These are phyloP conservation scores for Elgonia sp. DNA, from an alignment of 2,888 invertebrate species.

Conservation along the genomic window DNA sequence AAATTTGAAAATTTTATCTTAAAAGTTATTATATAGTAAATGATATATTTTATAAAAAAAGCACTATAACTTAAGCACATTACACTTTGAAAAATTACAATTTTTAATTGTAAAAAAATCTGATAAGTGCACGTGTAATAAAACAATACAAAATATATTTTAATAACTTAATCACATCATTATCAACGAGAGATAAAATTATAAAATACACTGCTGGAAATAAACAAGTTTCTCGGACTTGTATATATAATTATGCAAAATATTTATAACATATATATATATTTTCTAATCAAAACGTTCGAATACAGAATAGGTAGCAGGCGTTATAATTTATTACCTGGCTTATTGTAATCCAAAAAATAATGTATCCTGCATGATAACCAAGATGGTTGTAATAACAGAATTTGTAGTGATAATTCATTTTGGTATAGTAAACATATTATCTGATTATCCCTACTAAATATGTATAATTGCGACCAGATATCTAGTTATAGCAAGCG, in stretches of 20 bases:
- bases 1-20: too few species aligned
- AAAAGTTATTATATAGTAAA: too few species aligned
- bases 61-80: too few species aligned
- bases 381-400: slow-evolving; percentile 39
- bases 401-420: slow-evolving; percentile 61
- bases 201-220: too few species aligned
- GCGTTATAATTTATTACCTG: slow-evolving; percentile 1
- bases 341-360: slow-evolving; percentile 38
- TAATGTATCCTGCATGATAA: slow-evolving; percentile 15
- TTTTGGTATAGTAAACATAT: slow-evolving; percentile 56
- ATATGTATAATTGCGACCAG: slow-evolving; percentile 64
- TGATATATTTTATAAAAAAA: too few species aligned
- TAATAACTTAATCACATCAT: too few species aligned
- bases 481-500: slow-evolving; percentile 54
- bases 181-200: too few species aligned
- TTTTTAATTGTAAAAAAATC: too few species aligned
- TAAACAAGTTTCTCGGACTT: too few species aligned
- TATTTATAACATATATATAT: neutral
- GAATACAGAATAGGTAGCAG: neutral
- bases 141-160: too few species aligned
- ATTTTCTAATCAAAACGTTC: neutral
- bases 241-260: neutral
- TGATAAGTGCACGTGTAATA: too few species aligned
- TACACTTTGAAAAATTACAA: too few species aligned
- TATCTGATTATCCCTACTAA: slow-evolving; percentile 61